These are phyloP conservation scores for Rhabdophis nuchalis DNA, from an alignment of 2,797 vertebrate genomes.

Conservation along the genomic window DNA sequence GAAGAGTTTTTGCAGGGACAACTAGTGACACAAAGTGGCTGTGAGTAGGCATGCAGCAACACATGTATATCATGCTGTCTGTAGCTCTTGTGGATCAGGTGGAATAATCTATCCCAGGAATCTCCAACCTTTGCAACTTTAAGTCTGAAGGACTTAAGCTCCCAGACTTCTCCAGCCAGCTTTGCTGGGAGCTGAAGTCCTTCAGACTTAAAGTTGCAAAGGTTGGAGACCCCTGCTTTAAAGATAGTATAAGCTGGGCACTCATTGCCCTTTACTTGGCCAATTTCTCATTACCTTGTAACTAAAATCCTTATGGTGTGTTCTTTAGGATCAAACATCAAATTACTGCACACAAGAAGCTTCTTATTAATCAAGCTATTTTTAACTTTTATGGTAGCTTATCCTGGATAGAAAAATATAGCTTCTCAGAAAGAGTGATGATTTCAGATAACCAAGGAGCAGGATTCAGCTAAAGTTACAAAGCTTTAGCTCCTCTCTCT, in stretches of 20 bases:
- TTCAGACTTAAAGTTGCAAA: too few species aligned
- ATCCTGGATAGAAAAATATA: neutral
- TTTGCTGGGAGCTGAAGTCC: too few species aligned
- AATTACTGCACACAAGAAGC: neutral
- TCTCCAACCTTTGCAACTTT: too few species aligned
- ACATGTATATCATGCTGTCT: neutral
- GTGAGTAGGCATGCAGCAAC: neutral
- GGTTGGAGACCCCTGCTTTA: too few species aligned
- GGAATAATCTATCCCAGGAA: neutral
- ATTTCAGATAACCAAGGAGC: neutral
- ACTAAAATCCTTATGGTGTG: neutral
- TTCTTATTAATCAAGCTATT: neutral
- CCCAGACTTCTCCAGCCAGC: too few species aligned
- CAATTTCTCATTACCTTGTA: neutral
- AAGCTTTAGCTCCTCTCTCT: neutral
- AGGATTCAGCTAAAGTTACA: neutral
- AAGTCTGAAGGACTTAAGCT: too few species aligned
- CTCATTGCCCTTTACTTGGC: neutral
- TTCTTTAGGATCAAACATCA: constrained; percentile 42
- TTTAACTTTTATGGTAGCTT: neutral
- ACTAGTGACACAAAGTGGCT: neutral
- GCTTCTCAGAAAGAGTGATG: neutral
- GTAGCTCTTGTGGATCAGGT: neutral
- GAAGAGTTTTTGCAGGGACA: neutral
- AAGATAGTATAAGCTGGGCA: neutral